These are phyloP conservation scores for Mugil cephalus DNA, from an alignment of 2,113 vertebrate species.

Conservation along the genomic window DNA sequence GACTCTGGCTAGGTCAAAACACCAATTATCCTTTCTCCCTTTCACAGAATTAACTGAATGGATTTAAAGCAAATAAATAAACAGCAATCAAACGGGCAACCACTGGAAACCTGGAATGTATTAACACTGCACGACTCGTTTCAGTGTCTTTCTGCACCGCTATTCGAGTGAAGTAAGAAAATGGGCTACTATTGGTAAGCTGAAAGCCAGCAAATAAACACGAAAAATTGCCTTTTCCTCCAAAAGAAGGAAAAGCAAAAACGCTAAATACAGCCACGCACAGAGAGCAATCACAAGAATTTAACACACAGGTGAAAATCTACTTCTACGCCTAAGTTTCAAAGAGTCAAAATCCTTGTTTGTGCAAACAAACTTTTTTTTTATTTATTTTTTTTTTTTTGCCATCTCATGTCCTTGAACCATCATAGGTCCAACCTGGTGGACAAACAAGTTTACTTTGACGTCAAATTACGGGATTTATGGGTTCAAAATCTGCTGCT, in stretches of 20 bases:
- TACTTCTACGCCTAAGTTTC: too few relatives aligned
- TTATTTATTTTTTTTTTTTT: background rate
- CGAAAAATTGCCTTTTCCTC: background rate
- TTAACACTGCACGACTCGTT: slow-evolving; percentile 6
- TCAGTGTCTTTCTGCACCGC: background rate
- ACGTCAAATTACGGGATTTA: slow-evolving; percentile 22
- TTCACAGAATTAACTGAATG: slow-evolving; percentile 9
- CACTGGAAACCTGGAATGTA: slow-evolving; percentile 13
- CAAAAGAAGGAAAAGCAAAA: background rate
- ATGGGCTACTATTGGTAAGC: slow-evolving; percentile 8
- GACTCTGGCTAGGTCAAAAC: background rate
- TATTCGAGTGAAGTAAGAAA: background rate
- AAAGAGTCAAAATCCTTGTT: background rate
- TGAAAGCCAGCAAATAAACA: slow-evolving; percentile 7
- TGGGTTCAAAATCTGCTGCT: slow-evolving; percentile 14
- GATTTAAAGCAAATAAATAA: slow-evolving; percentile 29
- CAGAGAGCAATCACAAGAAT: too few relatives aligned
- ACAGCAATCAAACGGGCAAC: background rate
- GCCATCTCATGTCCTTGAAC: slow-evolving; percentile 12
- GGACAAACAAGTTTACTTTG: slow-evolving; percentile 13
- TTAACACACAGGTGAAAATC: background rate
- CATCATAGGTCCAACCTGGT: background rate
- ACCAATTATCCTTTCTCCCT: slow-evolving; percentile 14
- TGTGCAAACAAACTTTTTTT: background rate
- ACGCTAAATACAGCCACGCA: background rate